Percentiles rank a stretch among this genome's conserved stretches.
Evolutionary conservation across 2,888 invertebrate species (phyloP).

Genomic region (Limnephilus marmoratus): DNA sequence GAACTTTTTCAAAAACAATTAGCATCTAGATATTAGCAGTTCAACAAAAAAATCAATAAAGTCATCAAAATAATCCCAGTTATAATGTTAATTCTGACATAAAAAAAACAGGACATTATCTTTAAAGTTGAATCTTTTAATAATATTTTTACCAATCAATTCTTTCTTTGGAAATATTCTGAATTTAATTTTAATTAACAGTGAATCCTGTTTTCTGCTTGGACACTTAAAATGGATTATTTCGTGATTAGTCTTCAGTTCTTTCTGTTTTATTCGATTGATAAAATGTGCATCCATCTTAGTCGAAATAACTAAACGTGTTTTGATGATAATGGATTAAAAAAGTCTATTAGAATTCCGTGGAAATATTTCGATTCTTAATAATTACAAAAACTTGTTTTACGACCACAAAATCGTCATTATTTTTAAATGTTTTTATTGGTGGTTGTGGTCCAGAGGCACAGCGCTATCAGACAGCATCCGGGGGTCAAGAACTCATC

Average conservation of each 20-base stretch:
- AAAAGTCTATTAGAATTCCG: not conserved
- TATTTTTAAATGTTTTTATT: not conserved
- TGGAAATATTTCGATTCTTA: not conserved
- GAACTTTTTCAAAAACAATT: not conserved
- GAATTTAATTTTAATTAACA: not conserved
- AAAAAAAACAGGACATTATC: not conserved
- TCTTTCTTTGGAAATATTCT: not conserved
- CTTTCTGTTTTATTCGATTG: not conserved
- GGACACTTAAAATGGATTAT: not conserved
- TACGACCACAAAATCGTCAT: not conserved
- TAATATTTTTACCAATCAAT: not conserved
- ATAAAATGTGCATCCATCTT: not conserved
- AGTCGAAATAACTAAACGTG: not conserved
- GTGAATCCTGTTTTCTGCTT: not conserved
- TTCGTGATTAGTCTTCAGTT: not conserved
- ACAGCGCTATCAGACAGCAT: not conserved
- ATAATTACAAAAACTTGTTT: not conserved
- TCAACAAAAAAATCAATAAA: not conserved
- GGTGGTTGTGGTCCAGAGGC: not conserved
- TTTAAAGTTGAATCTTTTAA: not conserved
- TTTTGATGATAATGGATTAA: not conserved
- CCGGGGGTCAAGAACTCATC: not conserved
- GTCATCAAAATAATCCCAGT: not conserved
- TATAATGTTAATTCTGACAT: not conserved
- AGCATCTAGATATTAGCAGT: not conserved